Evolutionary conservation across 2,797 vertebrate species (phyloP).

Genomic region (Lagodon rhomboides): DNA sequence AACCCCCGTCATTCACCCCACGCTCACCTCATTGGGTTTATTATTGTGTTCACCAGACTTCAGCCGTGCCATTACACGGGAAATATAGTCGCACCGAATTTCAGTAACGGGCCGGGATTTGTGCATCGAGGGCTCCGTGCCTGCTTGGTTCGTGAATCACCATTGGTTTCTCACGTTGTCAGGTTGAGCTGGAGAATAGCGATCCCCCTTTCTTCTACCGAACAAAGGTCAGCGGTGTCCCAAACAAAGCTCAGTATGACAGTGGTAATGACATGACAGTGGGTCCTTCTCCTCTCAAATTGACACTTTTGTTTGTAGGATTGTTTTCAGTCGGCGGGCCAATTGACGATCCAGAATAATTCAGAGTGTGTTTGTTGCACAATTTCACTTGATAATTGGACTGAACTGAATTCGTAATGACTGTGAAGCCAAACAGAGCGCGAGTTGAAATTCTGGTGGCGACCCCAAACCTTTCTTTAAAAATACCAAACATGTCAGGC

Average conservation of each 20-base stretch:
- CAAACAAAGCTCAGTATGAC: constrained; percentile 37
- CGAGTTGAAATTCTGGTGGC: constrained; percentile 12
- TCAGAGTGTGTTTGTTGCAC: background rate
- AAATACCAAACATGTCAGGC: constrained; percentile 37
- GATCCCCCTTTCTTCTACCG: constrained; percentile 24
- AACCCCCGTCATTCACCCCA: constrained; percentile 1
- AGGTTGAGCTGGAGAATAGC: constrained; percentile 55
- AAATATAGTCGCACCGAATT: constrained; percentile 28
- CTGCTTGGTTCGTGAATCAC: constrained; percentile 42
- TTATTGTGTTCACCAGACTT: constrained; percentile 32
- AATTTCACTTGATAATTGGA: background rate
- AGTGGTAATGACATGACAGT: constrained; percentile 20
- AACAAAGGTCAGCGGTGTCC: constrained; percentile 63
- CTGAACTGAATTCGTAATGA: constrained; percentile 17
- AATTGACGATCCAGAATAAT: background rate
- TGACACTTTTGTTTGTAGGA: constrained; percentile 2
- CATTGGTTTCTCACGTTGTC: constrained; percentile 22
- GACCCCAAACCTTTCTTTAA: background rate
- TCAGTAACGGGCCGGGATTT: background rate
- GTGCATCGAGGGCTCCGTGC: constrained; percentile 7
- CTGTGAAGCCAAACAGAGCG: background rate
- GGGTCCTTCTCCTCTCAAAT: constrained; percentile 15
- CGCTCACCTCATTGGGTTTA: constrained; percentile 23
- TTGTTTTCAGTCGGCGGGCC: background rate
- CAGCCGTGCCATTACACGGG: constrained; percentile 18